phyloP scores from a whole-genome alignment of 2,888 invertebrate species.

The Cyrtodaria siliqua region DNA sequence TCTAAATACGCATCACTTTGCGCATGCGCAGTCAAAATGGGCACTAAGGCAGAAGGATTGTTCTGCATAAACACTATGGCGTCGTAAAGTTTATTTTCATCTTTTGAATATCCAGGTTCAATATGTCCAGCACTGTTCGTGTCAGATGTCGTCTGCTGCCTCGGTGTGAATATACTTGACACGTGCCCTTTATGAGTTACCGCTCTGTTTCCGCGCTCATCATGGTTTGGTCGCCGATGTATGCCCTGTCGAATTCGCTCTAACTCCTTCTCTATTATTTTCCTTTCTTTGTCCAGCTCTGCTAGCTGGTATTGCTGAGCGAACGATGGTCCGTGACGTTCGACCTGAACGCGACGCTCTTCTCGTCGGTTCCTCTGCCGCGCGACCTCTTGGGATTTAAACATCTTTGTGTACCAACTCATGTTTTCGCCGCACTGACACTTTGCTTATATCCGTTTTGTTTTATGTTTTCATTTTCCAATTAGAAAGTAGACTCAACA shows the following conservation, averaged over 20 bases:
- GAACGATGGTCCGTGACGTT: constrained; percentile 59
- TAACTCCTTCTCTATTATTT: constrained; percentile 63
- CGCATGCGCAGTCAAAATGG: constrained; percentile 53
- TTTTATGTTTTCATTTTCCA: too few species aligned
- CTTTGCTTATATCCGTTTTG: too few species aligned
- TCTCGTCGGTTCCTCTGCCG: constrained; percentile 67
- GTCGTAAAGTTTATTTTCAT: constrained; percentile 46
- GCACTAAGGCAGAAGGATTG: constrained; percentile 58
- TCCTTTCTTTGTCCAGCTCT: constrained; percentile 58
- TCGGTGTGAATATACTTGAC: constrained; percentile 15
- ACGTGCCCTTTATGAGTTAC: constrained; percentile 17
- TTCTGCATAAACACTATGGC: constrained; percentile 56
- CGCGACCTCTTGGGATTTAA: constrained; percentile 63
- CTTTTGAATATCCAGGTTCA: constrained; percentile 35
- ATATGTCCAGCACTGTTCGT: constrained; percentile 4
- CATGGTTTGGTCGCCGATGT: constrained; percentile 32
- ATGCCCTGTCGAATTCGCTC: constrained; percentile 59
- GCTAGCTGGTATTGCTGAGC: constrained; percentile 52
- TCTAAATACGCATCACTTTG: constrained; percentile 54
- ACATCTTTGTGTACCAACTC: constrained; percentile 57
- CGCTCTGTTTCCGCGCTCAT: not conserved
- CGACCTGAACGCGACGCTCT: constrained; percentile 56
- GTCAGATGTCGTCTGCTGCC: not conserved
- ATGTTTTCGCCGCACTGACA: constrained; percentile 19
- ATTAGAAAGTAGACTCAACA: too few species aligned